Conservation (phyloP, 2,888 invertebrate genomes). For the Morinoia aosen region DNA sequence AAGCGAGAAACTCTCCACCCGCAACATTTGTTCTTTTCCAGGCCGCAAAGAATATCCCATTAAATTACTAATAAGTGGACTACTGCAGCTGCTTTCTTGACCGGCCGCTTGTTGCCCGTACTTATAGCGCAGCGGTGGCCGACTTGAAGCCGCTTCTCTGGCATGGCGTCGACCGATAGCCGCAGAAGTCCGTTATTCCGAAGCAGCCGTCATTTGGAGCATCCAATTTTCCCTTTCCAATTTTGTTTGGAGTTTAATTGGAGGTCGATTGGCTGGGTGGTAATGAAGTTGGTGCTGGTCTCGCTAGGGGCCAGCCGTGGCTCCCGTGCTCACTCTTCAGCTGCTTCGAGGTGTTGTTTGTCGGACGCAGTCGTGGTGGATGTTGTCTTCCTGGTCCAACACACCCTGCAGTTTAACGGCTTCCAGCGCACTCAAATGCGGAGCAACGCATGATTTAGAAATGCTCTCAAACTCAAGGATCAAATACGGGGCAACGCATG, state of each 20-base stretch:
- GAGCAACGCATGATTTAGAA: too few relatives aligned
- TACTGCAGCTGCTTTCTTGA: not conserved
- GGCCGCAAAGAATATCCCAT: constrained; percentile 47
- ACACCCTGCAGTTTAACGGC: not conserved
- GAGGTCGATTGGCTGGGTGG: constrained; percentile 45
- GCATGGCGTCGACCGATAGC: constrained; percentile 28
- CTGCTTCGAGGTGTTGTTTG: not conserved
- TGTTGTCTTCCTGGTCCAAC: not conserved
- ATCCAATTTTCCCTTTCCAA: constrained; percentile 52
- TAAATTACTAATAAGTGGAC: constrained; percentile 46
- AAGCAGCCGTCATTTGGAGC: constrained; percentile 52
- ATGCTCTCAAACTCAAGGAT: not conserved
- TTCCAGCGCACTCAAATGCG: too few relatives aligned
- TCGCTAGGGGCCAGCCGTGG: constrained; percentile 7
- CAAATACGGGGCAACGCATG: not conserved
- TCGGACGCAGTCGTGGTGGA: not conserved
- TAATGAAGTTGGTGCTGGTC: constrained; percentile 47
- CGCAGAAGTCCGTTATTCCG: constrained; percentile 37
- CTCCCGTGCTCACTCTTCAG: not conserved
- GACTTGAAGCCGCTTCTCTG: not conserved
- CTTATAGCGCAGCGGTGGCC: not conserved
- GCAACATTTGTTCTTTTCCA: constrained; percentile 51
- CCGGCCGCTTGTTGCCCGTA: not conserved
- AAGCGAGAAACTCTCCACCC: constrained; percentile 23
- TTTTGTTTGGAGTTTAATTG: constrained; percentile 53